Conservation (phyloP, 2,888 invertebrate species). For the Xanthorhoe designata region DNA sequence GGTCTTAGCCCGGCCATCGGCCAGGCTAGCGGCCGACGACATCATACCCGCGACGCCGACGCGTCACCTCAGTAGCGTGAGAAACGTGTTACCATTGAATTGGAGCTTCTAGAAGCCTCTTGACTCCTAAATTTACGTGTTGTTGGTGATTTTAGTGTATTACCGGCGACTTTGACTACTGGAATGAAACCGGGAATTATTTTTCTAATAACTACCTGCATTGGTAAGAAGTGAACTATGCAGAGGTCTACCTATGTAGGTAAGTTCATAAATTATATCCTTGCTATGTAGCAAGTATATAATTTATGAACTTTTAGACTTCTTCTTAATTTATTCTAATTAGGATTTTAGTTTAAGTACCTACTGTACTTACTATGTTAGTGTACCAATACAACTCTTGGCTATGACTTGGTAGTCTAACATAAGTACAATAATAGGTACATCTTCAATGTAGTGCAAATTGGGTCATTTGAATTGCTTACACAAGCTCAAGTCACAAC, state of each 20-base stretch:
- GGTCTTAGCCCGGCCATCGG: slow-evolving; percentile 55
- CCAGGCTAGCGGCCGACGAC: slow-evolving; percentile 62
- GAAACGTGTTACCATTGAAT: slow-evolving; percentile 68
- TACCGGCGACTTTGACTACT: slow-evolving; percentile 8
- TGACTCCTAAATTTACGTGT: slow-evolving; percentile 12
- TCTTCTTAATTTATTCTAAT: neutral
- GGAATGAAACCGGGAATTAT: slow-evolving; percentile 7
- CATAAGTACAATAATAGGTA: neutral
- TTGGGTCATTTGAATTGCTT: neutral
- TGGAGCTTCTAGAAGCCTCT: slow-evolving; percentile 69
- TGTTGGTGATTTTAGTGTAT: slow-evolving; percentile 31
- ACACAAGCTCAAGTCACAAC: neutral
- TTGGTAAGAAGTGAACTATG: slow-evolving; percentile 1
- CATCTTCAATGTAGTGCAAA: neutral
- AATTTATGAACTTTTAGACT: neutral
- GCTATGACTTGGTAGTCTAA: neutral
- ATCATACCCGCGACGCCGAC: slow-evolving; percentile 72
- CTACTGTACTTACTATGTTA: neutral
- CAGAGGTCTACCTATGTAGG: neutral
- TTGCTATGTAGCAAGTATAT: no score
- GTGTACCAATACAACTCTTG: neutral
- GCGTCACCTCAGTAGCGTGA: slow-evolving; percentile 72
- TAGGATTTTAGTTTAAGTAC: neutral
- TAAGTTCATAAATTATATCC: no score
- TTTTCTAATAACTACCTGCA: neutral